Base-by-base conservation (phyloP, 2,797 vertebrate species). In the Lacerta bilineata region DNA sequence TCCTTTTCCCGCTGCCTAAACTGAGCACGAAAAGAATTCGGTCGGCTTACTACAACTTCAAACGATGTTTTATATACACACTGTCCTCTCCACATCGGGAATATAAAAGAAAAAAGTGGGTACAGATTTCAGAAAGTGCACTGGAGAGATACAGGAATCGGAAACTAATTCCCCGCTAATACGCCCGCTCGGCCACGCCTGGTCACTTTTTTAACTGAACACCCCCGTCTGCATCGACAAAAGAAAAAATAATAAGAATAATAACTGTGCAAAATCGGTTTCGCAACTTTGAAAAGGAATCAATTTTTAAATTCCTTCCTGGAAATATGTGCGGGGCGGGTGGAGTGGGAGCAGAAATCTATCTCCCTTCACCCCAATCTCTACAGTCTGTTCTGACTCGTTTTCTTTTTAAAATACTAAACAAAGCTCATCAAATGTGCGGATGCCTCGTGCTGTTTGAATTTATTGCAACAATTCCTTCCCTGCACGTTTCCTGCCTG, bases 401-500 rank as follows among this genome's bases (percentile, higher is more conserved):
- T 64, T 90, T 90, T 83, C 88, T 93, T 83, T 90, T 84, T 88
- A 80, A 81, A 91, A 80, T 43, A 59, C 81, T 89, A 69, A 82
- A 89, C 93, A 93, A 93, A 92, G 91, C 90, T 90, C 93, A 91
- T 94, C 92, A 92, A 91, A 90, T 83, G 91, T 77, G 88, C 88
- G 88, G 95, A 94, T 94, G 93, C 64, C 92, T 90, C 41, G 92
- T 93, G 91, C 94, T 90, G 94, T 95, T 94, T 91, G 94, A 91
- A 94, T 95, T 94, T 95, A 95, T 95, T 94, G 92, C 95, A 93
- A 95, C 94, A 94, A 94, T 95, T 93, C 93, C 93, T 96, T 94
- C 94, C 95, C 94, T 89, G 86, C 94, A 95, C 93, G 90, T 95
- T 96, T 96, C 95, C 95, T 96, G 96, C 94, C 94, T 89, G 95